phyloP scores from a whole-genome alignment of 2,797 vertebrate species.

The Gallinago nigripennis region DNA sequence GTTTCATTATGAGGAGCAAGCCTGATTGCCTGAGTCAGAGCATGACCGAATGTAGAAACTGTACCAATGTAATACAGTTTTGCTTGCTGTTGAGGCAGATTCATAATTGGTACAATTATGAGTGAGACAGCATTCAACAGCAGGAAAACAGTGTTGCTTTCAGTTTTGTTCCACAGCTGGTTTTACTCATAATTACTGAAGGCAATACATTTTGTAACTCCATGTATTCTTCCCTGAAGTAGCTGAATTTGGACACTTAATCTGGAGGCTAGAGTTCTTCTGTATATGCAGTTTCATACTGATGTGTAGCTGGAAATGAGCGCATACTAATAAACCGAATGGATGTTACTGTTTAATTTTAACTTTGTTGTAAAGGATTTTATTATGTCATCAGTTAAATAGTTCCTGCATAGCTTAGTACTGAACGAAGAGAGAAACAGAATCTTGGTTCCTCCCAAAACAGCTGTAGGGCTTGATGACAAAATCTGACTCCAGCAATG shows the following conservation, averaged over 20 bases:
- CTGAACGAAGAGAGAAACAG: neutral
- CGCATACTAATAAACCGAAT: neutral
- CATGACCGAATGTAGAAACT: neutral
- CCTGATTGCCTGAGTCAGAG: neutral
- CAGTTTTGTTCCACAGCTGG: neutral
- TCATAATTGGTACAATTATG: neutral
- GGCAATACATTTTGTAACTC: neutral
- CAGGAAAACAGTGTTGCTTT: neutral
- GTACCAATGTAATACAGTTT: neutral
- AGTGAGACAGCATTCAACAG: neutral
- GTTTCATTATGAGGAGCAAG: neutral
- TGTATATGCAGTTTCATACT: neutral
- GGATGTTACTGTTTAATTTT: neutral
- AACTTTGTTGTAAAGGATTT: neutral
- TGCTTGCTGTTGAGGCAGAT: neutral
- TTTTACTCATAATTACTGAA: neutral
- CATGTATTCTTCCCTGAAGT: neutral
- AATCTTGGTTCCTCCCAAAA: neutral
- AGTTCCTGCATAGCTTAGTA: neutral
- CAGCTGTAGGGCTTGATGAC: neutral
- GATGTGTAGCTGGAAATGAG: neutral
- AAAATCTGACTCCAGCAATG: neutral
- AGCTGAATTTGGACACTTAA: neutral
- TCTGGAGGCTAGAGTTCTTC: neutral
- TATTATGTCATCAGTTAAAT: neutral